Base-by-base conservation (phyloP, 2,797 vertebrate species). In the Cirrhinus mrigala region DNA sequence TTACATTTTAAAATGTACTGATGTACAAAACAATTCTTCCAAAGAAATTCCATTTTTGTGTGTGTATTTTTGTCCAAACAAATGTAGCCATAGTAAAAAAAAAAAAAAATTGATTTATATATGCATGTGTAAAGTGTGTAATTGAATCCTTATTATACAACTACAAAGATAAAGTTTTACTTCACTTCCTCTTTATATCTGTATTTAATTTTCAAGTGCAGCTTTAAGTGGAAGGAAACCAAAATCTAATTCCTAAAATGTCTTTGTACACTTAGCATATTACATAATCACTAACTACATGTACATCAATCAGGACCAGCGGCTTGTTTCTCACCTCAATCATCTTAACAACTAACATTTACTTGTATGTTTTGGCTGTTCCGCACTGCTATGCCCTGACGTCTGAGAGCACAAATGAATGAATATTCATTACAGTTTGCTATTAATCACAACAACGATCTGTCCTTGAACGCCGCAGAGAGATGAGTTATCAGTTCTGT, bases 391-490 rank as follows among this genome's bases (percentile, higher is more conserved):
- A 37, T 62, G 37, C 37, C 7, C 22, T n/a, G 29, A 66, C 29
- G 18, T 85, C 70, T 81, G 78, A 75, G 66, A 58, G 56, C 1
- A 0, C 33, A 54, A 60, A 75, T 56, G 0, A 74, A 85, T 87
- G 70, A 81, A 81, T 84, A 87, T 87, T 85, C 83, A 87, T 85
- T n/a, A 76, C 2, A 1, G 24, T 75, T 58, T 33, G 62, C 58
- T 69, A 75, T 87, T 81, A 84, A 87, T 87, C 86, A 84, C 54
- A 11, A 14, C 8, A 71, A 56, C 14, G 70, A 77, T 87, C 86
- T 84, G 77, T 84, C 86, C 82, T 84, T 80, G 78, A 80, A 58
- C n/a, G 14, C 40, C 37, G 1, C 58, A 33, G 27, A 29, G 70
- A 87, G 66, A 85, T 85, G 40, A 86, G 69, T 79, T 87, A 83